Base-by-base conservation (phyloP, 2,888 invertebrate genomes). In the Schizotus pectinicornis region DNA sequence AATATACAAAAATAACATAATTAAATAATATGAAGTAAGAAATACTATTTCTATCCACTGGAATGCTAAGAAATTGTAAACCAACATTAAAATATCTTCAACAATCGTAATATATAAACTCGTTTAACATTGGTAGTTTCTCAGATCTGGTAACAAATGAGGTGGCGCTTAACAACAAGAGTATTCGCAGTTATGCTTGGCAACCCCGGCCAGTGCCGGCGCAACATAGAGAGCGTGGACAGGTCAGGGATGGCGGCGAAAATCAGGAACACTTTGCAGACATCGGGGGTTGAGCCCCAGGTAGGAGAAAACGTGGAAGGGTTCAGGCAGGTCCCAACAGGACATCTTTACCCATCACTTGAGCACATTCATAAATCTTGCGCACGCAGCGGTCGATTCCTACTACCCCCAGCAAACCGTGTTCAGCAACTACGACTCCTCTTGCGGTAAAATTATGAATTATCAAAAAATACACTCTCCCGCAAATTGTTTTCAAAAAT, bases 141-240 rank as follows among this genome's bases (percentile, higher is more conserved):
- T 76, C 77, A 77, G 77, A 77, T 77, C 77, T 77, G 77, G 77
- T 75, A 76, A 76, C 76, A 70, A 73, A 68, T 70, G 70, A 72
- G 68, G 67, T 70, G 65, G 59, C 58, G 42, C 38, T 56, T 56
- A 50, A 56, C 50, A 57, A 52, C 56, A 57, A 46, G 46, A 56
- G 50, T 48, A 50, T 50, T 38, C 45, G 50, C 42, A 49, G 48
- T 48, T 43, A 49, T 48, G 48, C 30, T 41, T 34, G 47, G 7
- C 34, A 46, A 9, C 53, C 39, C 39, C 9, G 13, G 37, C 30
- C 38, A 9, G 5, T 7, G n/a, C n/a, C 12, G 22, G 22, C 39
- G 22, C 8, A 1, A n/a, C 5, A 30, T 14, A 30, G 41, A 41
- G 41, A 41, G 2, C 9, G 6, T n/a, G 22, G 41, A 41, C 9